These are phyloP conservation scores for Leontocebus nigricollis DNA, from an alignment of 2,797 vertebrate genomes.

Conservation along the genomic window DNA sequence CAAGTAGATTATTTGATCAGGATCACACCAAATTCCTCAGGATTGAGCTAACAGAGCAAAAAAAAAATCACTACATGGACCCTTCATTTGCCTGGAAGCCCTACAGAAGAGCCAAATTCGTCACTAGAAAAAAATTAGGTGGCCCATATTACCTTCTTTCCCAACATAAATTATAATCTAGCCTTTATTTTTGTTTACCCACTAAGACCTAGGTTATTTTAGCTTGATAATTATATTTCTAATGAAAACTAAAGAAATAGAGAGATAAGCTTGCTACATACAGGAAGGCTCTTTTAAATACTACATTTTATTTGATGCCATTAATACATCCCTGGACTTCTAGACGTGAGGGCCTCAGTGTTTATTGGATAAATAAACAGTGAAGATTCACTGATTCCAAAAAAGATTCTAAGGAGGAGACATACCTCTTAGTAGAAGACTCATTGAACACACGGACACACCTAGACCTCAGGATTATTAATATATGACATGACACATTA, in stretches of 20 bases:
- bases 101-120: background rate
- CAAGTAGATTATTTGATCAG: background rate
- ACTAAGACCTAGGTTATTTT: background rate
- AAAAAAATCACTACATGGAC: background rate
- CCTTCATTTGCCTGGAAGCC: background rate
- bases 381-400: background rate
- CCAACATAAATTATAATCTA: background rate
- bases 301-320: background rate
- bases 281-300: background rate
- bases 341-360: background rate
- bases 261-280: background rate
- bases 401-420: background rate
- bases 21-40: background rate
- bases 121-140: background rate
- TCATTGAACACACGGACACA: background rate
- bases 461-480: background rate
- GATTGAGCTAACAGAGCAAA: background rate
- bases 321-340: background rate
- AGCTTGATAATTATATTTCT: background rate
- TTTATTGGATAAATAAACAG: background rate
- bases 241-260: background rate
- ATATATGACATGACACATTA: background rate
- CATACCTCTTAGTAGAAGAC: background rate
- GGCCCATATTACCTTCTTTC: accelerated
- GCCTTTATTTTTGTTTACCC: background rate